Evolutionary conservation across 2,113 vertebrate genomes (phyloP).

Genomic region (Paramormyrops kingsleyae): DNA sequence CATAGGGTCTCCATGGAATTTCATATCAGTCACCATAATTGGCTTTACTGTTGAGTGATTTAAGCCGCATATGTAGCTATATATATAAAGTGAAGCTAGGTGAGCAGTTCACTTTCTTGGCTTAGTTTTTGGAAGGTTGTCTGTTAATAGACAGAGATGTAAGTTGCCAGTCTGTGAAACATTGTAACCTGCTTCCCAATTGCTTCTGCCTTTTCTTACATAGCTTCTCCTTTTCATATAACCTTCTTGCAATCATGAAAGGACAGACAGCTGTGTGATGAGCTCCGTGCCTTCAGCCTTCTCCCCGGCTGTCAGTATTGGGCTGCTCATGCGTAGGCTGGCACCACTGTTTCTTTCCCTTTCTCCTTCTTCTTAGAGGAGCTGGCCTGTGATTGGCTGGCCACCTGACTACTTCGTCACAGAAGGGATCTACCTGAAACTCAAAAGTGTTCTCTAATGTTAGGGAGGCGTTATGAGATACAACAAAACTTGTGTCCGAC

Average conservation of each 20-base stretch:
- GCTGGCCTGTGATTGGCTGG: neutral
- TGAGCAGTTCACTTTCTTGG: neutral
- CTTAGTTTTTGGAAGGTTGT: neutral
- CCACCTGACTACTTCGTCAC: neutral
- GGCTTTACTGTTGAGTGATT: neutral
- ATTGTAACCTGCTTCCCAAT: neutral
- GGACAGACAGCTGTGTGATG: conserved; percentile 4
- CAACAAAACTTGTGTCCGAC: neutral
- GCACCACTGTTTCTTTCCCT: neutral
- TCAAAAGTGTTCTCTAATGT: neutral
- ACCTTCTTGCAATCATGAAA: conserved; percentile 1
- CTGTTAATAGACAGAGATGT: neutral
- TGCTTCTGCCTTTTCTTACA: neutral
- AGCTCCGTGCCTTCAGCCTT: neutral
- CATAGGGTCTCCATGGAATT: neutral
- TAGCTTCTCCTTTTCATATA: neutral
- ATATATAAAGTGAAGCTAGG: neutral
- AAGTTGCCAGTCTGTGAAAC: conserved; percentile 1
- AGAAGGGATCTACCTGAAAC: neutral
- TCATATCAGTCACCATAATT: neutral
- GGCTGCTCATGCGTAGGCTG: neutral
- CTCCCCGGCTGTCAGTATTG: neutral
- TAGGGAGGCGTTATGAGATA: neutral
- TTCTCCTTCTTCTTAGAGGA: neutral
- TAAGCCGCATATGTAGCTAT: neutral